These are phyloP conservation scores for Drosophila kikkawai DNA, from an alignment of 1,140 invertebrate species.

Conservation along the genomic window DNA sequence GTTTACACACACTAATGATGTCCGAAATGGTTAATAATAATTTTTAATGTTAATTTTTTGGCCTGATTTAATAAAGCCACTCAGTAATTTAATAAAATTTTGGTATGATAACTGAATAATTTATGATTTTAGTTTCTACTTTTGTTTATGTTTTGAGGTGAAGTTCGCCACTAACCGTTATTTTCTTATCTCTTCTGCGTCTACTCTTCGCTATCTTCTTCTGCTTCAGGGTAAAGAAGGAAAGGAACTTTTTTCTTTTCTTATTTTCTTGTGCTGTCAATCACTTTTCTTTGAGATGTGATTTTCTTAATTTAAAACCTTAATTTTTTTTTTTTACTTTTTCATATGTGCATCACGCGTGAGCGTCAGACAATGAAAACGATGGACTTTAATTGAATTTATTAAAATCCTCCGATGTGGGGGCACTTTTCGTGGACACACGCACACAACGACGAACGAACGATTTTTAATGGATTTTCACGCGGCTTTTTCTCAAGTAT, in stretches of 20 bases:
- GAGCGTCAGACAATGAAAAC: constrained; percentile 72
- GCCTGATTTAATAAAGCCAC: background rate
- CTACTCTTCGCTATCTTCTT: constrained; percentile 17
- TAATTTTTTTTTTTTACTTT: constrained; percentile 32
- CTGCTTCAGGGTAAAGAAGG: constrained; percentile 28
- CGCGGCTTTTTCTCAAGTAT: constrained; percentile 31
- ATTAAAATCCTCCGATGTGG: constrained; percentile 34
- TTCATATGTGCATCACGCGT: constrained; percentile 73
- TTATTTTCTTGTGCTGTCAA: constrained; percentile 35
- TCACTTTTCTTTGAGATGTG: constrained; percentile 51
- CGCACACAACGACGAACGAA: constrained; percentile 33
- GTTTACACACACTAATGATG: constrained; percentile 2
- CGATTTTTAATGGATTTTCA: constrained; percentile 20
- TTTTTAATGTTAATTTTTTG: background rate
- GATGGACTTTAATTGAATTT: constrained; percentile 35
- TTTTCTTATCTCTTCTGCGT: constrained; percentile 30
- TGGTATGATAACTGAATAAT: background rate
- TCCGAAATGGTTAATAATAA: constrained; percentile 1
- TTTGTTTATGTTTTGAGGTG: constrained; percentile 43
- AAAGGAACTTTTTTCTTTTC: constrained; percentile 64
- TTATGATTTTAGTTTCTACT: background rate
- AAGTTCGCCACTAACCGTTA: constrained; percentile 63
- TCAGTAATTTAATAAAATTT: background rate
- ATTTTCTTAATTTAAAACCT: constrained; percentile 30
- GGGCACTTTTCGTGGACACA: constrained; percentile 35